Evolutionary conservation across 2,888 invertebrate genomes (phyloP), one percentile per base, ranked within the genome.

Genomic region (Zelleria hepariella): DNA sequence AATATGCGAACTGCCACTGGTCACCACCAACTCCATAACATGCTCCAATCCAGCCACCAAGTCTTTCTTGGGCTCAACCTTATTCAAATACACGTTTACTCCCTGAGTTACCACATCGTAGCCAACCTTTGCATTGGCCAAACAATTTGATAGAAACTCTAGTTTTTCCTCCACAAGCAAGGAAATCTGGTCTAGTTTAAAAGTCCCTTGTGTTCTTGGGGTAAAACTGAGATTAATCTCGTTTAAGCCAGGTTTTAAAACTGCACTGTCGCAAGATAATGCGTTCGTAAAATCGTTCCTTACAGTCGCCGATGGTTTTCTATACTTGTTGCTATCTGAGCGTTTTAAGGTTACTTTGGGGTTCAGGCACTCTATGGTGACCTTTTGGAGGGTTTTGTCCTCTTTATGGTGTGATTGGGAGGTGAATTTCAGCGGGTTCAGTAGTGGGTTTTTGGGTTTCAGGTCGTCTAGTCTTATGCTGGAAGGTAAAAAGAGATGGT

Each of bases 41-140:
- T 96, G 96, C 66, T 94, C 92, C 63, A 96, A 89, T 0, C 96
- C 96, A 0, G 96, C 95, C 5, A 97, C 90, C 54, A 97, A 84
- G 68, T 95, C 94, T 64, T 93, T 93, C 78, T 85, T 92, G 70
- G 78, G 91, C 61, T 78, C 87, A 49, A 79, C 88, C 65, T 83
- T 91, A 78, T 89, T 89, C 65, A 89, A 72, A 65, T 77, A 87
- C 18, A 89, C 87, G 61, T 78, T 85, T 0, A 89, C 77, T 1
- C 88, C 89, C 61, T 88, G 85, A 0, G 90, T 91, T 0, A 90
- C 88, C 26, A 92, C 91, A 66, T 92, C 89, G 61, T 80, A 89
- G 1, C 91, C 91, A 58, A 91, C 80, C 61, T 89, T 85, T 26
- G 86, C 81, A 21, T 90, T 90, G 48, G 82, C 78, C 63, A 94